These are phyloP conservation scores for Parasteatoda tepidariorum DNA, from an alignment of 1,140 invertebrate species.

Conservation along the genomic window DNA sequence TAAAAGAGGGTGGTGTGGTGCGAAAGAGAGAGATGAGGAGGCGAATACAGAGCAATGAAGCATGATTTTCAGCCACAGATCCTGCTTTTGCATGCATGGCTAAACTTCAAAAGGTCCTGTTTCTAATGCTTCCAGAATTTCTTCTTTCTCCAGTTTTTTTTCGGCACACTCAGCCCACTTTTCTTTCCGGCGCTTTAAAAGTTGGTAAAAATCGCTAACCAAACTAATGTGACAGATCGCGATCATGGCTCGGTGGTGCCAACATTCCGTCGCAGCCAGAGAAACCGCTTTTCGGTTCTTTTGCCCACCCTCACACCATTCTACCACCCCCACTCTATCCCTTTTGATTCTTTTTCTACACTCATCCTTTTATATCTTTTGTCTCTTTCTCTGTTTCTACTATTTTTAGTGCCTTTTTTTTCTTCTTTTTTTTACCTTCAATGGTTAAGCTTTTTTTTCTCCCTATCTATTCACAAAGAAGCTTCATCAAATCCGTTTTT, in stretches of 20 bases:
- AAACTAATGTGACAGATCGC: constrained; percentile 60
- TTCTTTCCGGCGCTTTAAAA: constrained; percentile 43
- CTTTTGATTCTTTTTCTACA: constrained; percentile 24
- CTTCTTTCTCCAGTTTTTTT: neutral
- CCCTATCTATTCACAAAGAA: too few relatives aligned
- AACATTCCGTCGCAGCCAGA: constrained; percentile 54
- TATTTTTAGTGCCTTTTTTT: neutral
- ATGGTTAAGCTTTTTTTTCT: neutral
- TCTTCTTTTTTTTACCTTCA: constrained; percentile 16
- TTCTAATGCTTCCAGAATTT: constrained; percentile 24
- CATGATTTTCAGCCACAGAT: constrained; percentile 51
- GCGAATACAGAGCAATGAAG: constrained; percentile 49
- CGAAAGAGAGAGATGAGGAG: constrained; percentile 42
- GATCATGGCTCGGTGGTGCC: constrained; percentile 52
- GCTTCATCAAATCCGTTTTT: too few relatives aligned
- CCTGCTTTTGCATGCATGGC: constrained; percentile 59
- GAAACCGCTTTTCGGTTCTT: constrained; percentile 40
- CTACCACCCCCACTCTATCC: constrained; percentile 14
- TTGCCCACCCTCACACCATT: constrained; percentile 29
- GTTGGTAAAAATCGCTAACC: constrained; percentile 61
- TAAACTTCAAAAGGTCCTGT: constrained; percentile 54
- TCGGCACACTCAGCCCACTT: neutral
- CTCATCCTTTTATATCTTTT: constrained; percentile 25
- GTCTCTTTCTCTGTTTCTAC: neutral
- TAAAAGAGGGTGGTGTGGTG: constrained; percentile 5